Conservation (phyloP, 1,140 invertebrate genomes). For the Heliconius hewitsoni region DNA sequence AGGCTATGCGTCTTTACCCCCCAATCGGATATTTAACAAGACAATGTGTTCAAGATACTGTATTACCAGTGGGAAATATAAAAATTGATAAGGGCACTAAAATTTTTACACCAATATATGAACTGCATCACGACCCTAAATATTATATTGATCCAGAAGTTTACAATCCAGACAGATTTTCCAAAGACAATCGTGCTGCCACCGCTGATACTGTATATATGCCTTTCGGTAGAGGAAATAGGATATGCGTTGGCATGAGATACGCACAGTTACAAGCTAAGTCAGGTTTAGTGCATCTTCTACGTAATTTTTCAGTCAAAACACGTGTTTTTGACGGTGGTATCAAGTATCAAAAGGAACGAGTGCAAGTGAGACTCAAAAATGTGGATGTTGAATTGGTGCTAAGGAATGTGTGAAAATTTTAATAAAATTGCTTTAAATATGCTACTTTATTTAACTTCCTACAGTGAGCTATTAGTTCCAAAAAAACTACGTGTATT, state of each 20-base stretch:
- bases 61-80: constrained; percentile 52
- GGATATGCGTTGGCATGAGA: constrained; percentile 83
- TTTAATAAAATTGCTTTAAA: background rate
- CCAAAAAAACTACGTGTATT: too few relatives aligned
- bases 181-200: constrained; percentile 48
- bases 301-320: constrained; percentile 56
- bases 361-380: constrained; percentile 41
- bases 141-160: constrained; percentile 68
- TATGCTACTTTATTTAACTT: background rate
- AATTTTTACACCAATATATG: constrained; percentile 55
- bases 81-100: constrained; percentile 52
- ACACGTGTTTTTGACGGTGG: constrained; percentile 34
- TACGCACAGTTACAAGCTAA: constrained; percentile 77
- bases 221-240: constrained; percentile 83
- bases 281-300: constrained; percentile 56
- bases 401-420: background rate
- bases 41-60: constrained; percentile 43
- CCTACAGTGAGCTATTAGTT: too few relatives aligned
- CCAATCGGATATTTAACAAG: constrained; percentile 48
- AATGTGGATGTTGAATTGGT: constrained; percentile 46
- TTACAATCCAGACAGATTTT: constrained; percentile 77
- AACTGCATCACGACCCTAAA: constrained; percentile 62
- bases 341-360: constrained; percentile 40
- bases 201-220: constrained; percentile 68
- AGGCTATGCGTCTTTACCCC: constrained; percentile 77